Base-by-base conservation (phyloP, 1,140 invertebrate genomes). In the Drosophila ercepeae region DNA sequence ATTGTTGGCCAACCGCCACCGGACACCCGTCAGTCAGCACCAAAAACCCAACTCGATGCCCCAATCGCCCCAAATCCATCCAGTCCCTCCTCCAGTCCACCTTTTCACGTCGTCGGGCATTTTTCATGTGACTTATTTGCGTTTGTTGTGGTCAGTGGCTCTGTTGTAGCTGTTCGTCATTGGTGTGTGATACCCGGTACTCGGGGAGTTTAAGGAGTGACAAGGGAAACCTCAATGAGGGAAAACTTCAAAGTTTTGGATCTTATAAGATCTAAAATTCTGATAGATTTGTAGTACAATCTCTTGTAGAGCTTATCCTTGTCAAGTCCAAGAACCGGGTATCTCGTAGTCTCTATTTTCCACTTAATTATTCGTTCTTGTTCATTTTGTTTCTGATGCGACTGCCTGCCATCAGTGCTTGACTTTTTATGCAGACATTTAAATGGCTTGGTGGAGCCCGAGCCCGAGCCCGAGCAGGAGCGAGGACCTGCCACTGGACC, bases 81-180 rank as follows among this genome's bases (percentile, higher is more conserved):
- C 36, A 39, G 3, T 14, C 18, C 7, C 6, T 19, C 16, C 39
- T 2, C 39, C 13, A n/a, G 14, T 1, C 11, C 11, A 25, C 23
- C 19, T 16, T 21, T 2, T 39, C 18, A 18, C 25, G 58, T 64
- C 51, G 39, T 44, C 73, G 69, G 46, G 25, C 51, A 72, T 74
- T 74, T 64, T 74, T 74, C 61, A 74, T 65, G 72, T 75, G 61
- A 75, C 71, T 75, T 75, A 58, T 75, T 75, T 75, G 70, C 46
- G 70, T 63, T 75, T 75, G 72, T 75, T 75, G 72, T 75, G 70
- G 71, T 75, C 71, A 67, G 52, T 51, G 29, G 70, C 51, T 64
- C 32, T 52, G 59, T 42, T 29, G 45, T 51, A 19, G 13, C 5
- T 19, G 8, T 36, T 18, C 16, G 16, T 39, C 29, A 32, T 32